Evolutionary conservation across 1,140 invertebrate species (phyloP).

Genomic region (Sycophaga agraensis): DNA sequence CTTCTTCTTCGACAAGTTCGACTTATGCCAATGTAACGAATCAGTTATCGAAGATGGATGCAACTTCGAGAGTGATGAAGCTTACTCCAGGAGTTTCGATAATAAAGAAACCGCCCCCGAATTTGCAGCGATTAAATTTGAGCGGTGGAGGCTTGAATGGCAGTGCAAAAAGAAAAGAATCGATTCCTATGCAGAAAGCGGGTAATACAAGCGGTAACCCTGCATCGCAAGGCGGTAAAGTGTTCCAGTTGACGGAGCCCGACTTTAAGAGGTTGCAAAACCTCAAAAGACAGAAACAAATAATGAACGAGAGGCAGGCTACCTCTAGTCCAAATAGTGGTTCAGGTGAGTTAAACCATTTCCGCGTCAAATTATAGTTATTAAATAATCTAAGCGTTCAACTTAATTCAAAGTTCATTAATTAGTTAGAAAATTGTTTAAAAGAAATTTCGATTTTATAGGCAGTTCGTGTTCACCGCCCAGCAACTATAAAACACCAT

Average conservation of each 20-base stretch:
- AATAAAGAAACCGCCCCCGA: conserved; percentile 54
- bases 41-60: conserved; percentile 18
- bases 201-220: background rate
- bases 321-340: conserved; percentile 4
- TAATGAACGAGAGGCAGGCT: conserved; percentile 37
- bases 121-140: conserved; percentile 45
- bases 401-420: too few species aligned
- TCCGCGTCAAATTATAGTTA: too few species aligned
- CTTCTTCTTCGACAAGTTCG: conserved; percentile 18
- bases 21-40: conserved; percentile 18
- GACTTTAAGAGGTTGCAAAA: conserved; percentile 47
- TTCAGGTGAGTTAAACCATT: conserved; percentile 19
- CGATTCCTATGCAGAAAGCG: conserved; percentile 15
- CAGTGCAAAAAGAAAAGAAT: conserved; percentile 41
- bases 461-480: conserved; percentile 18
- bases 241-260: conserved; percentile 49
- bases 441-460: background rate
- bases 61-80: conserved; percentile 33
- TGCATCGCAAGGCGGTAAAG: conserved; percentile 44
- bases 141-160: conserved; percentile 32
- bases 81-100: conserved; percentile 51
- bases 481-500: background rate
- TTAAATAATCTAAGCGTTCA: too few species aligned
- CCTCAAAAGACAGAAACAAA: conserved; percentile 49
- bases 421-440: too few species aligned